phyloP scores from a whole-genome alignment of 2,888 invertebrate genomes.

The Drosophila neotestacea region DNA sequence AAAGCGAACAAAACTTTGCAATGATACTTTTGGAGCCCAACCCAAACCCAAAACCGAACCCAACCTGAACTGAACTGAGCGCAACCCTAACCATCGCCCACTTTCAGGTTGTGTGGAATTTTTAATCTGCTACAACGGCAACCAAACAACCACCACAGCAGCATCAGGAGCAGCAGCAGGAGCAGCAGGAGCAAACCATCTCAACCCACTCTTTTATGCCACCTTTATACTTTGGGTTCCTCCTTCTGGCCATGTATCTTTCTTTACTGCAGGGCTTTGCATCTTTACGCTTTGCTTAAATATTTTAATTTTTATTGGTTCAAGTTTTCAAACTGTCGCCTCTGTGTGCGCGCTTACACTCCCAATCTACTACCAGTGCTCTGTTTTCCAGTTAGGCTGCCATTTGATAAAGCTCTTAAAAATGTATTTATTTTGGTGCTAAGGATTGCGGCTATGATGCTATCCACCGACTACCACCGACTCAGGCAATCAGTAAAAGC shows the following conservation, averaged over 20 bases:
- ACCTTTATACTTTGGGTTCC: conserved; percentile 19
- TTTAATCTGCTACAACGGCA: conserved; percentile 73
- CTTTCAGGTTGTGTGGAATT: conserved; percentile 77
- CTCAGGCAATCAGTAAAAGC: conserved; percentile 52
- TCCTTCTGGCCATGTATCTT: conserved; percentile 64
- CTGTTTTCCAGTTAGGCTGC: conserved; percentile 40
- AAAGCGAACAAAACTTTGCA: conserved; percentile 70
- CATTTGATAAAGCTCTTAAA: conserved; percentile 74
- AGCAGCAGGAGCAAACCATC: conserved; percentile 11
- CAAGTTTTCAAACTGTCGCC: conserved; percentile 70
- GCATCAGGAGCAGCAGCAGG: conserved; percentile 16
- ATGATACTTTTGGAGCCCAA: conserved; percentile 65
- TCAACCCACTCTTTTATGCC: not conserved
- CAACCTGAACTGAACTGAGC: not conserved
- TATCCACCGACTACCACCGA: conserved; percentile 1
- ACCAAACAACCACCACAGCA: conserved; percentile 56
- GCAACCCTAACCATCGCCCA: conserved; percentile 18
- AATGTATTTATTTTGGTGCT: conserved; percentile 74
- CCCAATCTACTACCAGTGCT: not conserved
- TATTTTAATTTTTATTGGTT: conserved; percentile 80
- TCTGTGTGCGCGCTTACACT: not conserved
- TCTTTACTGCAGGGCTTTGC: conserved; percentile 77
- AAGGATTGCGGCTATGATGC: conserved; percentile 37
- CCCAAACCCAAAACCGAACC: conserved; percentile 2
- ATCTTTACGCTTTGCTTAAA: conserved; percentile 78